Evolutionary conservation across 2,113 vertebrate genomes (phyloP), one percentile per base, ranked within the genome.

Genomic region (Sylvilagus bachmani): DNA sequence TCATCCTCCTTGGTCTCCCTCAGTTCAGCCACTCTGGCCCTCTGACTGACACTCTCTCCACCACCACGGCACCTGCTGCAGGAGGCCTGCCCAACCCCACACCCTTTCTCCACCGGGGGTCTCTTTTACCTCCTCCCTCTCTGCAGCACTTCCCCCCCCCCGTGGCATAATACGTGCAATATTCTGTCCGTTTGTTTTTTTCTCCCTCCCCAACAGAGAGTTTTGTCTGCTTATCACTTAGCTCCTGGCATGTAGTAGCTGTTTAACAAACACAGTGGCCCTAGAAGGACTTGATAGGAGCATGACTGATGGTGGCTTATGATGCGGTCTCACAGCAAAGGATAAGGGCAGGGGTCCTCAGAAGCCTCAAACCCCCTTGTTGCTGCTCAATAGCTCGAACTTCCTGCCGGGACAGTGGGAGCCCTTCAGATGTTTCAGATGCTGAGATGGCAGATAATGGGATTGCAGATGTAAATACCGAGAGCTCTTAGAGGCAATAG

Each of bases 111-210:
- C 24, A 62, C 25, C 0, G 4, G 61, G 33, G 31, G 25, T 22
- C 22, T 33, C 53, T 9, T 1, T 9, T 1, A 11, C 36, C 71
- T 55, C 1, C 11, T 58, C 38, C 69, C 49, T 58, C 70, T 29
- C 10, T 16, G 7, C 25, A 24, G 13, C 27, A 33, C 49, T 69
- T 71, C n/a, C n/a, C n/a, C 53, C 66, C 31, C 33, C 19, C 4
- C 51, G 10, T 22, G 66, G 5, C 33, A 2, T 24, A 6, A 1
- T 3, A 29, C 8, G 4, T 36, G 22, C 5, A 2, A 5, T 17
- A 22, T 10, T 53, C 77, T 78, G 31, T 14, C 74, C 78, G 11
- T 49, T 51, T 36, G 25, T 3, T 73, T 38, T 58, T 51, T 78
- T 80, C 86, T 73, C 38, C 80, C 53, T 31, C 29, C 73, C 13